phyloP scores from a whole-genome alignment of 1,140 invertebrate species.

The Acyrthosiphon pisum region DNA sequence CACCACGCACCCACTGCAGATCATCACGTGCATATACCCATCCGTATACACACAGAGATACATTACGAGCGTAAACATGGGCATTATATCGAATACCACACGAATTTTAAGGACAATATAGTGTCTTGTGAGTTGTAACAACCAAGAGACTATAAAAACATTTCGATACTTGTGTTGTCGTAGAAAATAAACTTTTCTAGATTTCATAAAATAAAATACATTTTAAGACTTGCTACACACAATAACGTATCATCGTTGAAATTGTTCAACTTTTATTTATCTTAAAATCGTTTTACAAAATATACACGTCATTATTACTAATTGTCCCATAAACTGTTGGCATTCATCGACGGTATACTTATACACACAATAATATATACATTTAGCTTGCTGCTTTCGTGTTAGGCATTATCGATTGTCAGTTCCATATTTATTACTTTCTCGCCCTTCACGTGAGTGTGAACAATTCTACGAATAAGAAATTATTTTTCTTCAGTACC shows the following conservation, averaged over 20 bases:
- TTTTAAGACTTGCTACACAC: neutral
- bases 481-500: neutral
- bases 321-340: neutral
- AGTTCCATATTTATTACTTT: neutral
- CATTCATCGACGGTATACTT: neutral
- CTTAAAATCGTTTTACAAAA: neutral
- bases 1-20: neutral
- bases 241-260: neutral
- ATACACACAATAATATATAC: neutral
- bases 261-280: neutral
- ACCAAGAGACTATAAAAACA: neutral
- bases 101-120: neutral
- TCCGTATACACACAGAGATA: neutral
- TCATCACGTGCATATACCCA: neutral
- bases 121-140: neutral
- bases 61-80: constrained; percentile 35
- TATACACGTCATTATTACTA: neutral
- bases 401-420: neutral
- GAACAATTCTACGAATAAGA: neutral
- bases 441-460: no score
- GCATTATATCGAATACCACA: neutral
- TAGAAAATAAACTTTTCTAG: neutral
- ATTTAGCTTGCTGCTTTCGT: neutral
- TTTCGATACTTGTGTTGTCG: neutral
- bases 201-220: constrained; percentile 3